These are phyloP conservation scores for Diachrysia chrysitis DNA, from an alignment of 2,888 invertebrate genomes.

Conservation along the genomic window DNA sequence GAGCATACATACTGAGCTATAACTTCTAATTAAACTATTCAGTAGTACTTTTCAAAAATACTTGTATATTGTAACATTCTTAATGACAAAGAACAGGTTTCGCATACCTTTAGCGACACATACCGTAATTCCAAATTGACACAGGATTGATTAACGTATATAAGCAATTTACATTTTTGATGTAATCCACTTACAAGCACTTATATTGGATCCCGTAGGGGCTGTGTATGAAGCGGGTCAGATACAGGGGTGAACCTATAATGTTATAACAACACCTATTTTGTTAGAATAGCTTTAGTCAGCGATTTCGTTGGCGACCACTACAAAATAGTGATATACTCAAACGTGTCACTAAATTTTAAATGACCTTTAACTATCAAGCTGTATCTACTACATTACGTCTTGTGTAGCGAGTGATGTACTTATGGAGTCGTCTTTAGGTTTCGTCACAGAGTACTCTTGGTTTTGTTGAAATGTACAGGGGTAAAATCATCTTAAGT, in stretches of 20 bases:
- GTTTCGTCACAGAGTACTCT: no score
- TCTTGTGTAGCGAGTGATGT: no score
- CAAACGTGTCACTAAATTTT: no score
- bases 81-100: neutral
- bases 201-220: neutral
- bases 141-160: neutral
- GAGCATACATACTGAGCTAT: no score
- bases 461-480: no score
- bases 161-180: neutral
- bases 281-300: neutral
- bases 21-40: no score
- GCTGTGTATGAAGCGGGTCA: neutral
- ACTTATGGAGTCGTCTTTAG: no score
- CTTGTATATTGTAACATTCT: no score
- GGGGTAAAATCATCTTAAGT: no score
- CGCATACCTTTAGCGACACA: neutral
- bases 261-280: neutral
- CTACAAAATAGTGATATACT: neutral
- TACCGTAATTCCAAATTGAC: neutral
- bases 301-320: neutral
- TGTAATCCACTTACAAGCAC: slow-evolving; percentile 7
- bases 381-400: no score
- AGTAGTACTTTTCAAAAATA: no score
- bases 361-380: no score
- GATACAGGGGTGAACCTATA: neutral